These are phyloP conservation scores for Elymnias hypermnestra DNA, from an alignment of 1,140 invertebrate genomes.

Conservation along the genomic window DNA sequence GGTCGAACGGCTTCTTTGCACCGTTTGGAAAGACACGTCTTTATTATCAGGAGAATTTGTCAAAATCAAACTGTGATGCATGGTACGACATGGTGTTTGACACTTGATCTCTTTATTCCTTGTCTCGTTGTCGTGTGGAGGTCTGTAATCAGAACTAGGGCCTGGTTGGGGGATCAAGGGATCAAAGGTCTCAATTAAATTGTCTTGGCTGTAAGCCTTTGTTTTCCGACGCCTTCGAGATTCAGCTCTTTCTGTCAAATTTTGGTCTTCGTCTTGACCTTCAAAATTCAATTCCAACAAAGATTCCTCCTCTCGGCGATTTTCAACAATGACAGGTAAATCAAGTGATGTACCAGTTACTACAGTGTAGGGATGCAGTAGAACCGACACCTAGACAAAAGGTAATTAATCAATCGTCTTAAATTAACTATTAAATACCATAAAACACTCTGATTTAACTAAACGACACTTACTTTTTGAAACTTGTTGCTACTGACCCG, in stretches of 20 bases:
- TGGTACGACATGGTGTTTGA: slow-evolving; percentile 10
- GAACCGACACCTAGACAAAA: slow-evolving; percentile 39
- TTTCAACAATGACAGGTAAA: slow-evolving; percentile 44
- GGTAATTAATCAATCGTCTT: too few relatives aligned
- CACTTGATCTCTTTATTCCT: slow-evolving; percentile 26
- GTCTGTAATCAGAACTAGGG: slow-evolving; percentile 21
- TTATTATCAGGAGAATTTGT: slow-evolving; percentile 23
- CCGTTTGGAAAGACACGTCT: slow-evolving; percentile 23
- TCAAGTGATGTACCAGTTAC: slow-evolving; percentile 44
- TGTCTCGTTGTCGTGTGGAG: slow-evolving; percentile 15
- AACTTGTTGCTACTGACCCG: too few relatives aligned
- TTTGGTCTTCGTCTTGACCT: slow-evolving; percentile 7
- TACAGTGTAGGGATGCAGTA: slow-evolving; percentile 48
- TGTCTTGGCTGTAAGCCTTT: slow-evolving; percentile 45
- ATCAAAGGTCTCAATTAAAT: slow-evolving; percentile 31
- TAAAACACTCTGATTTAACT: too few relatives aligned
- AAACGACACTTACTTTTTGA: too few relatives aligned
- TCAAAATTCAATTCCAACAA: slow-evolving; percentile 29
- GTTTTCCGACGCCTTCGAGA: slow-evolving; percentile 21
- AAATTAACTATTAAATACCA: too few relatives aligned
- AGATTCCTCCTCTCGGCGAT: slow-evolving; percentile 41
- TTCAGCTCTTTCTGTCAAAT: slow-evolving; percentile 7
- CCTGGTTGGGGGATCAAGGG: slow-evolving; percentile 28
- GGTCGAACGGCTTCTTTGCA: slow-evolving; percentile 50
- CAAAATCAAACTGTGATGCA: slow-evolving; percentile 46